Base-by-base conservation (phyloP, 2,113 vertebrate species). In the Pelodiscus sinensis region DNA sequence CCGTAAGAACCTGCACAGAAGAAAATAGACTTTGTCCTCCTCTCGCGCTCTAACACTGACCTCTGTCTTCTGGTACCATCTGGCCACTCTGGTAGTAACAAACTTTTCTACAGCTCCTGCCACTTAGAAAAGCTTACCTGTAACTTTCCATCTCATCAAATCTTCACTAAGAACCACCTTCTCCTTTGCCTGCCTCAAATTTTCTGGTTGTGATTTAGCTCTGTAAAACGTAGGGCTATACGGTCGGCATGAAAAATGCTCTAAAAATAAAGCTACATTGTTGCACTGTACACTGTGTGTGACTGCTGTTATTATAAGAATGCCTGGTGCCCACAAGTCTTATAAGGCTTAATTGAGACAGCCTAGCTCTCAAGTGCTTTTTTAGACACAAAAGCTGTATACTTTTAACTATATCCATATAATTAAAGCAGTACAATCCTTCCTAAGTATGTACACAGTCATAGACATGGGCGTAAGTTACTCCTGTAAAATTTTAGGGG, bases 191-290 rank as follows among this genome's bases (percentile, higher is more conserved):
- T 85, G 58, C 3, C 83, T 75, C 73, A 19, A 92, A 9, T 75
- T 38, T 9, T 84, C 84, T 2, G 38, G 27, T 31, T 50, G 25
- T 52, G 65, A 71, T 71, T 71, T 60, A 44, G 4, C 27, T 22
- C 50, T 3, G 71, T 78, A 24, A 83, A 38, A 38, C 0, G 0
- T 6, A 8, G 27, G 55, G 87, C 85, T 55, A 56, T 0, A 8
- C 57, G 78, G 68, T 2, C 12, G 51, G 38, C 50, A 78, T 8
- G 92, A 81, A 94, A 92, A 94, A 88, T 0, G 68, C 88, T 93
- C 94, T 87, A 94, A 93, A 96, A 96, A 94, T 92, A 95, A 91
- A 38, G 81, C 21, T 58, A 90, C 89, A 81, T 92, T 92, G 93
- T 94, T 79, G 90, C 77, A 21, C 84, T 44, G 35, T 31, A 75